Base-by-base conservation (phyloP, 2,113 vertebrate species). In the Plestiodon gilberti region DNA sequence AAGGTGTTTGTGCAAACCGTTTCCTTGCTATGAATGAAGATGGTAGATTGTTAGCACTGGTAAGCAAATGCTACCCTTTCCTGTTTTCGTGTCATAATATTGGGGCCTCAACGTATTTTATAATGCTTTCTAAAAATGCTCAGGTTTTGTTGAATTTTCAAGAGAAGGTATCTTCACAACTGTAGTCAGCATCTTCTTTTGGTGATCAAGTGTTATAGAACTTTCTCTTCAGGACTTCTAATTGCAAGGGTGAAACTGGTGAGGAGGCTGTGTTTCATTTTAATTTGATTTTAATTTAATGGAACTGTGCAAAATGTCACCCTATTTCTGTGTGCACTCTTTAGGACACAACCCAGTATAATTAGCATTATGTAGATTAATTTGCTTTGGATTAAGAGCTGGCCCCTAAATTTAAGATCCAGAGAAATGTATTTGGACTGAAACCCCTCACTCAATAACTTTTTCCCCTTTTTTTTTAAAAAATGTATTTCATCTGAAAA, bases 1-100 rank as follows among this genome's bases (percentile, higher is more conserved):
- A 99, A 93, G 99, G 99, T 1, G 90, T 99, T 10, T 97, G 96
- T 38, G 97, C 99, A 0, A 98, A 99, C 92, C 98, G 98, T 52
- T 99, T 98, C 82, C 97, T 99, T 91, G 98, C 98, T 6, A 99
- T 99, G 99, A 99, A 97, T 94, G 96, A 98, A 86, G 98, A 99
- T 1, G 98, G 98, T 59, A 96, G 98, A 78, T 94, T 99, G 84
- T 97, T 98, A 94, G 98, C 97, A 89, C 93, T 96, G 93, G 99
- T 99, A 96, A 99, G 98, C 95, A 67, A 15, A 0, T n/a, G 81
- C 40, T 48, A 0, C 43, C 43, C 18, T 40, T 2, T 70, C 18
- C 0, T 57, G 48, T 74, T 52, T 57, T 70, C 35, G 35, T 25
- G 38, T 87, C 64, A 77, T 43, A 74, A 40, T 55, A n/a, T 35